These are phyloP conservation scores for Aporophyla lueneburgensis DNA, from an alignment of 2,888 invertebrate species.

Conservation along the genomic window DNA sequence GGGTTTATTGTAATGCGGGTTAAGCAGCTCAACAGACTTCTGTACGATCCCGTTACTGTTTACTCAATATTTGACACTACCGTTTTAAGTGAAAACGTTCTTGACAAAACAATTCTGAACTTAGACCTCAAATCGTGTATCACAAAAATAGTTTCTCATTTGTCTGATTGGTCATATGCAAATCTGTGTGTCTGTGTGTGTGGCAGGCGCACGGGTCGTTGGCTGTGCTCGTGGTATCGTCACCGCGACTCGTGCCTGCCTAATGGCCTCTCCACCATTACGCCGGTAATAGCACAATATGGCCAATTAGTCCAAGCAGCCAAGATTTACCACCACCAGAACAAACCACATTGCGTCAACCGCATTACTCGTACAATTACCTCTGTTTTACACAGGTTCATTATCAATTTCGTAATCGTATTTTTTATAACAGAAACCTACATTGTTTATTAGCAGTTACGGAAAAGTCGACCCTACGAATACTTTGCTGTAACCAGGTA, in stretches of 20 bases:
- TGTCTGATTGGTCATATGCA: slow-evolving; percentile 62
- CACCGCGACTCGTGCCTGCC: slow-evolving; percentile 75
- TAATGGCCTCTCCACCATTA: slow-evolving; percentile 75
- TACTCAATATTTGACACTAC: slow-evolving; percentile 35
- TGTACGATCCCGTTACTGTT: slow-evolving; percentile 44
- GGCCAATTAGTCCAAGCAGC: slow-evolving; percentile 82
- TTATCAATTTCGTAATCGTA: slow-evolving; percentile 59
- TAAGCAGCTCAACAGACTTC: slow-evolving; percentile 55
- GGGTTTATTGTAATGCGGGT: slow-evolving; percentile 47
- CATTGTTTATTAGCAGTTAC: neutral
- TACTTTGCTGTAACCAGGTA: neutral
- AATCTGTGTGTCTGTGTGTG: slow-evolving; percentile 52
- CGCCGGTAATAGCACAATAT: slow-evolving; percentile 77
- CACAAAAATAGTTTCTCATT: slow-evolving; percentile 52
- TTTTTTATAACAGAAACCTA: slow-evolving; percentile 23
- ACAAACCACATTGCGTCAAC: slow-evolving; percentile 77
- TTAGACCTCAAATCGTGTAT: slow-evolving; percentile 55
- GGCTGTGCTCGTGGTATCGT: slow-evolving; percentile 69
- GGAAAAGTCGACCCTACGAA: neutral
- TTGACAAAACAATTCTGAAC: slow-evolving; percentile 44
- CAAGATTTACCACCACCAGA: slow-evolving; percentile 76
- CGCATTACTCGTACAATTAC: slow-evolving; percentile 79
- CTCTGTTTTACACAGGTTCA: slow-evolving; percentile 71
- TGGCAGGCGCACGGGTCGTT: slow-evolving; percentile 59
- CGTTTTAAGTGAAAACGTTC: slow-evolving; percentile 47